Evolutionary conservation across 2,113 vertebrate genomes (phyloP), one percentile per base, ranked within the genome.

Genomic region (Caranx ignobilis): DNA sequence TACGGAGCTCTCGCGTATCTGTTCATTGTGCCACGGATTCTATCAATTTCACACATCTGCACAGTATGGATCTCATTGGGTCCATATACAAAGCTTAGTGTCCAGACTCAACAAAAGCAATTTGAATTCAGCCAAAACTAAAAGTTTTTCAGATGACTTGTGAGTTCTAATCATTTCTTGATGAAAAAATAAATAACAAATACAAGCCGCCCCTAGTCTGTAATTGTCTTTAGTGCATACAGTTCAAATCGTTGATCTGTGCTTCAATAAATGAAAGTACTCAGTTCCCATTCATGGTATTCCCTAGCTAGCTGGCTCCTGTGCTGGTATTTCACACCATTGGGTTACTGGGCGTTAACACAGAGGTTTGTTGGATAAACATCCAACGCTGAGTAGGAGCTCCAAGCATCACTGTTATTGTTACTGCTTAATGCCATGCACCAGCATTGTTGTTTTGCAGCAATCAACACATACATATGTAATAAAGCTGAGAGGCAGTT

Each of bases 401-500:
- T n/a, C 76, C 82, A 87, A 89, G 85, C 90, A 89, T 90, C 93
- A 93, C 82, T 93, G 94, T 93, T 93, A 93, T 94, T 94, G 88
- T 92, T 94, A 77, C 80, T 80, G 87, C 87, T 90, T 90, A 91
- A 92, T 91, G 89, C 86, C 88, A 92, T 87, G 87, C 89, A 88
- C 71, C 80, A 89, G 90, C 84, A 90, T 93, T 93, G 90, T 93
- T 93, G 91, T 93, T 93, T 89, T 91, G 81, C 89, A 86, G 89
- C 88, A 93, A 94, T 94, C 91, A 88, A 92, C 87, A 91, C 91
- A 93, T 94, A 94, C 94, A 93, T 94, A 93, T 92, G 92, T 93
- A 94, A 94, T 94, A 91, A 93, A 91, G 87, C 87, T 82, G 74
- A 82, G 89, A 89, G 91, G 87, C 83, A 80, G 84, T 1, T 56